Conservation (phyloP, 2,888 invertebrate species). For the Blastobasis lacticolella region DNA sequence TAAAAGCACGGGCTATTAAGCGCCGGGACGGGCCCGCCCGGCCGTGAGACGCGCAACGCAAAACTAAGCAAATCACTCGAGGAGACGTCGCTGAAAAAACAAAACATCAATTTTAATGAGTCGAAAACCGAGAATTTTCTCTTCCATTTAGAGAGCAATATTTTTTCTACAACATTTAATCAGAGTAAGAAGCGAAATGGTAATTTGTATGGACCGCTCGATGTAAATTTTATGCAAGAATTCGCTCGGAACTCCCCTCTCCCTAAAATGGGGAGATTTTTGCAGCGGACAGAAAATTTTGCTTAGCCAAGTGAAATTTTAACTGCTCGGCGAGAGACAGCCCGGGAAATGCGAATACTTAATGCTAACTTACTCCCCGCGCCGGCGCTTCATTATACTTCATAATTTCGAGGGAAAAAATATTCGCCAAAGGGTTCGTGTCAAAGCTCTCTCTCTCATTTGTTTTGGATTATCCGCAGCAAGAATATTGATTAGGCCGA, state of each 20-base stretch:
- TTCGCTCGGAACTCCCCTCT: constrained; percentile 60
- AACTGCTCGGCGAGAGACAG: constrained; percentile 71
- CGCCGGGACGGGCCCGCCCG: too few species aligned
- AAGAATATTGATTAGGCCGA: constrained; percentile 3
- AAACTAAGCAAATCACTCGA: constrained; percentile 38
- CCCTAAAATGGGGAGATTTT: constrained; percentile 68
- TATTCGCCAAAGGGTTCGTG: constrained; percentile 47
- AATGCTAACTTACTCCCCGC: constrained; percentile 70
- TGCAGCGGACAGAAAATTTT: constrained; percentile 72
- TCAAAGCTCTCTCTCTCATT: too few species aligned
- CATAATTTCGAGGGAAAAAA: constrained; percentile 60
- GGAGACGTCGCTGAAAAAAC: constrained; percentile 36
- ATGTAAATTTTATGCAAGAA: constrained; percentile 75
- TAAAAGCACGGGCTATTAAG: too few species aligned
- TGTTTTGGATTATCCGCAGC: constrained; percentile 17
- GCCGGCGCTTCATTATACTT: constrained; percentile 70
- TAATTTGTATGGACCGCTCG: constrained; percentile 74
- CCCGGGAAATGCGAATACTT: constrained; percentile 70
- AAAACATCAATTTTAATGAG: constrained; percentile 70
- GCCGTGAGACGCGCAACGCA: constrained; percentile 18
- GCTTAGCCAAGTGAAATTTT: constrained; percentile 74
- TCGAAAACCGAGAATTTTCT: constrained; percentile 69
- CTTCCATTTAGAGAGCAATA: constrained; percentile 69
- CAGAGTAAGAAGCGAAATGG: constrained; percentile 73
- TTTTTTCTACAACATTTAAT: constrained; percentile 75